A percentile compares a stretch with the other conserved stretches of the same genome.
Conservation (phyloP, 2,888 invertebrate species). For the Dolomedes plantarius region DNA sequence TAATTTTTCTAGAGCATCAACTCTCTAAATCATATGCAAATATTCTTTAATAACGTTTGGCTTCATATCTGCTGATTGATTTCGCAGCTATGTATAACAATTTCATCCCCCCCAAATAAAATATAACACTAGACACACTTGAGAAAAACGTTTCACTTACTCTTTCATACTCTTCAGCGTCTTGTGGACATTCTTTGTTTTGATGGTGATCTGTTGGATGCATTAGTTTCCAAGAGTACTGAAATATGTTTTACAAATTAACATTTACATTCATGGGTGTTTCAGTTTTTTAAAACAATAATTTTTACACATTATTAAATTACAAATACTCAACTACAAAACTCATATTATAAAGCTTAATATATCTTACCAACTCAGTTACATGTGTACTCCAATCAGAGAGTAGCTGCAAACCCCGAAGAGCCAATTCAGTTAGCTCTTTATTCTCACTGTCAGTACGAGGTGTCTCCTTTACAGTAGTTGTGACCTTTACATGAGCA, state of each 20-base stretch:
- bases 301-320: no score
- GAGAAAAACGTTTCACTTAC: constrained; percentile 78
- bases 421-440: constrained; percentile 91
- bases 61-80: no score
- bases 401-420: constrained; percentile 92
- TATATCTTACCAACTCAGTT: constrained; percentile 86
- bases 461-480: constrained; percentile 91
- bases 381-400: constrained; percentile 98
- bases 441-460: constrained; percentile 94
- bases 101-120: no score
- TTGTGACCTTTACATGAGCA: constrained; percentile 83
- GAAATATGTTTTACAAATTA: neutral
- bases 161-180: constrained; percentile 98
- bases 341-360: no score
- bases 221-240: constrained; percentile 96
- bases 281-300: no score
- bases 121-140: no score
- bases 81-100: no score
- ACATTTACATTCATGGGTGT: no score
- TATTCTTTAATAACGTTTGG: no score
- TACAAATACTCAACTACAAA: no score
- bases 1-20: no score
- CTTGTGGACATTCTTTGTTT: constrained; percentile 94
- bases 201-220: constrained; percentile 98
- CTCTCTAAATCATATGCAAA: no score